A percentile compares a stretch with the other conserved stretches of the same genome.
Conservation (phyloP, 2,797 vertebrate genomes). For the Apogon hyalosoma region DNA sequence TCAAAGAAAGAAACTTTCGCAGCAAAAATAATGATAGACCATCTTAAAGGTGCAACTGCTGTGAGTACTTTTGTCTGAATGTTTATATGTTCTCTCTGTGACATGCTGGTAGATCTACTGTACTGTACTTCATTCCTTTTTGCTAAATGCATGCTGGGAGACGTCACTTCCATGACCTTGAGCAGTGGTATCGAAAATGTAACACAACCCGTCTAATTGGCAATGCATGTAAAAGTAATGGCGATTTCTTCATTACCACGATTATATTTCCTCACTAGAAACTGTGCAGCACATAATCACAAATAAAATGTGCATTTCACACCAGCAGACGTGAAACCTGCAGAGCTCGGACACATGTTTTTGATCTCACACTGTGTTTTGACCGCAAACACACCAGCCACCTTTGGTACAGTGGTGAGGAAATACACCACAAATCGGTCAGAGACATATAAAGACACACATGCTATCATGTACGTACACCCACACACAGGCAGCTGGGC, state of each 20-base stretch:
- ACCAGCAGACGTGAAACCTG: conserved; percentile 28
- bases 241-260: background rate
- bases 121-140: background rate
- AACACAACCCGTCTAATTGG: background rate
- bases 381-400: conserved; percentile 47
- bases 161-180: background rate
- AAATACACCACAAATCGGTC: conserved; percentile 23
- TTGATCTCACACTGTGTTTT: conserved; percentile 58
- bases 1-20: too few relatives aligned
- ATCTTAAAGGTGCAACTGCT: background rate
- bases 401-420: conserved; percentile 52
- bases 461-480: conserved; percentile 10
- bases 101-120: conserved; percentile 1
- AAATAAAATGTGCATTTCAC: conserved; percentile 24
- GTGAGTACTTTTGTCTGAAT: conserved; percentile 1
- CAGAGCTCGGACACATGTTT: conserved; percentile 29
- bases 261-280: conserved; percentile 1
- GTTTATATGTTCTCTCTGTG: background rate
- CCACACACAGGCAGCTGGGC: conserved; percentile 48
- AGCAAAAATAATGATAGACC: too few relatives aligned
- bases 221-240: background rate
- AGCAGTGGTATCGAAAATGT: conserved; percentile 1
- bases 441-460: conserved; percentile 29
- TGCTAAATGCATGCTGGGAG: conserved; percentile 14
- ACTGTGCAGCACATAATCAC: conserved; percentile 1